These are phyloP conservation scores for Aphidius ervi DNA, from an alignment of 1,140 invertebrate species.

Conservation along the genomic window DNA sequence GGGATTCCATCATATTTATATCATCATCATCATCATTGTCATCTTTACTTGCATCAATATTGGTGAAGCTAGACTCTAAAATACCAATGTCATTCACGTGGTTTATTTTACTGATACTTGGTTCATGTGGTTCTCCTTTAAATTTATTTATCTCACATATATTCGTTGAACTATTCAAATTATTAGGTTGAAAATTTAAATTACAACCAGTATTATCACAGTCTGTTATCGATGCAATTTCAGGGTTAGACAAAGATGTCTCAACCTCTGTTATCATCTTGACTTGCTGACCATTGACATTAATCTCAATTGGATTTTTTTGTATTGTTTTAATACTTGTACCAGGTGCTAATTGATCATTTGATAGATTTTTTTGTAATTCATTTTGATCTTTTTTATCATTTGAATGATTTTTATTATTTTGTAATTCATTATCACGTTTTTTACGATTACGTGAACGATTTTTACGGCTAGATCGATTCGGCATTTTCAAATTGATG, in stretches of 20 bases:
- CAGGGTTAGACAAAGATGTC: constrained; percentile 13
- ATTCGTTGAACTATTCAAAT: constrained; percentile 22
- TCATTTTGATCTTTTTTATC: background rate
- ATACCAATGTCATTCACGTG: constrained; percentile 43
- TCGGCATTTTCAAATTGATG: constrained; percentile 33
- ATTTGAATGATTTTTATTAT: background rate
- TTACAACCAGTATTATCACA: constrained; percentile 21
- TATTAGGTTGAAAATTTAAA: constrained; percentile 34
- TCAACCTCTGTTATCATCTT: constrained; percentile 22
- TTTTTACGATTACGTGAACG: constrained; percentile 28
- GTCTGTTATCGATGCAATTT: constrained; percentile 19
- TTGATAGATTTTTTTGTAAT: background rate
- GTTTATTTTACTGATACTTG: constrained; percentile 11
- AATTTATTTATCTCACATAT: constrained; percentile 42
- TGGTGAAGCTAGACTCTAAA: constrained; percentile 27
- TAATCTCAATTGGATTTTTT: constrained; percentile 13
- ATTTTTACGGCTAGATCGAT: constrained; percentile 35
- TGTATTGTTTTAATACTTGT: background rate
- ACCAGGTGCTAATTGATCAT: background rate
- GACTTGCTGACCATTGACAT: constrained; percentile 24
- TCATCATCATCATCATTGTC: background rate
- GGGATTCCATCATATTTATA: constrained; percentile 36
- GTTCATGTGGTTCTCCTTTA: constrained; percentile 32
- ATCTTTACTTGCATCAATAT: background rate
- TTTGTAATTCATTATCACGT: background rate